phyloP scores from a whole-genome alignment of 2,888 invertebrate genomes.

The Cordylochernes scorpioides region DNA sequence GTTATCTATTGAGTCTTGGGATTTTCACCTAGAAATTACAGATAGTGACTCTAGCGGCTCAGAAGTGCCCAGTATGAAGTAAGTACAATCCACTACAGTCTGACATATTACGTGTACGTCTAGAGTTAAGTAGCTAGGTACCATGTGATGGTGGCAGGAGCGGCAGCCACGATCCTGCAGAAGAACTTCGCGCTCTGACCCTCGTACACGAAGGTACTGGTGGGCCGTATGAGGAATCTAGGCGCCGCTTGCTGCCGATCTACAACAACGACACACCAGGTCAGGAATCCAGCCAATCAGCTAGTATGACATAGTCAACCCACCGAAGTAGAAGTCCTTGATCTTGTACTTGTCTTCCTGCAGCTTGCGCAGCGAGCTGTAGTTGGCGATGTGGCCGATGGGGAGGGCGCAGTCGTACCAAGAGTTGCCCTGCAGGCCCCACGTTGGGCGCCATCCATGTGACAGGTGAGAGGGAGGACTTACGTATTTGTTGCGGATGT shows the following conservation, averaged over 20 bases:
- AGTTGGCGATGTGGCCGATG: constrained; percentile 86
- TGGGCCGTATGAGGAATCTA: constrained; percentile 85
- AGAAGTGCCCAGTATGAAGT: no score
- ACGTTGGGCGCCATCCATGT: constrained; percentile 34
- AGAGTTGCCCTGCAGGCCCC: constrained; percentile 17
- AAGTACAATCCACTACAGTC: no score
- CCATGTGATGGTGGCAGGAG: constrained; percentile 79
- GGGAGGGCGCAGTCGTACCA: constrained; percentile 66
- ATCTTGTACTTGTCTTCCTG: constrained; percentile 89
- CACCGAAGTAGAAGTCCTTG: constrained; percentile 58
- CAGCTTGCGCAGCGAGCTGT: constrained; percentile 78
- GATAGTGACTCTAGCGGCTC: no score
- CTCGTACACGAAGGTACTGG: constrained; percentile 81
- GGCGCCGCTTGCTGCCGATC: constrained; percentile 94
- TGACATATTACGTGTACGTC: no score
- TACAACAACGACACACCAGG: no score
- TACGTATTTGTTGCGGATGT: constrained; percentile 37
- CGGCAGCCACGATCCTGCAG: constrained; percentile 66
- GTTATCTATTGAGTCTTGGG: no score
- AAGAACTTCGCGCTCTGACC: constrained; percentile 92
- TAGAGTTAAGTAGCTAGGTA: no score
- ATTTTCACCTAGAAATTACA: no score
- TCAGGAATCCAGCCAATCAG: no score
- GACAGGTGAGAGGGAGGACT: constrained; percentile 1
- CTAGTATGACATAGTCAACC: background rate